Base-by-base conservation (phyloP, 2,888 invertebrate genomes). In the Leuctra nigra region DNA sequence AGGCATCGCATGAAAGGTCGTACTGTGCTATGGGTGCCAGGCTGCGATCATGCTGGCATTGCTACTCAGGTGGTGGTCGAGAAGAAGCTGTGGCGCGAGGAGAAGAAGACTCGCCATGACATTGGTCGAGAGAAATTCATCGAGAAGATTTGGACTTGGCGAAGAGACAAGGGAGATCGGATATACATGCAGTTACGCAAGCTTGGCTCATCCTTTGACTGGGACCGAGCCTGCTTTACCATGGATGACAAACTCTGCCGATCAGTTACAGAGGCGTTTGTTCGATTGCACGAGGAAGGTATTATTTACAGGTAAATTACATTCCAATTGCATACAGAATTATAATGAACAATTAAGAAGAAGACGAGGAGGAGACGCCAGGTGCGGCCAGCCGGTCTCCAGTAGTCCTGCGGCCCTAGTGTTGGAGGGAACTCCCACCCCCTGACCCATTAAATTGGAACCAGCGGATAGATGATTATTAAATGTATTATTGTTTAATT, bases 21-120 rank as follows among this genome's bases (percentile, higher is more conserved):
- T 61, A 88, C 89, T 0, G 91, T 92, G 0, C 73, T 97, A 0
- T 99, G 98, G 96, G 89, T 92, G 68, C 99, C 99, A 0, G 99
- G 99, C 1, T 93, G 95, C 68, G 99, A 99, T 76, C 99, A 99
- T 74, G 99, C 99, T 1, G 99, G 99, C 55, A 99, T 99, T 64
- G 99, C 99, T 1, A 99, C 99, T 0, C 99, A 99, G 73, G 95
- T 97, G 14, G 94, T 99, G 1, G 99, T 99, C 1, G 99, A 99
- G 73, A 98, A 97, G 71, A 89, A 91, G 66, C 68, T 99, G 3
- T 91, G 90, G 88, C 82, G 89, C 33, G 95, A 96, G 66, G 83
- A 87, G 67, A 80, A 86, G 64, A 79, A 87, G 67, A 89, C 89
- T 0, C 80, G 98, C 11, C 94, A 98, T 69, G 93, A 98, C 67